Evolutionary conservation across 2,888 invertebrate species (phyloP).

Genomic region (Encarsia formosa): DNA sequence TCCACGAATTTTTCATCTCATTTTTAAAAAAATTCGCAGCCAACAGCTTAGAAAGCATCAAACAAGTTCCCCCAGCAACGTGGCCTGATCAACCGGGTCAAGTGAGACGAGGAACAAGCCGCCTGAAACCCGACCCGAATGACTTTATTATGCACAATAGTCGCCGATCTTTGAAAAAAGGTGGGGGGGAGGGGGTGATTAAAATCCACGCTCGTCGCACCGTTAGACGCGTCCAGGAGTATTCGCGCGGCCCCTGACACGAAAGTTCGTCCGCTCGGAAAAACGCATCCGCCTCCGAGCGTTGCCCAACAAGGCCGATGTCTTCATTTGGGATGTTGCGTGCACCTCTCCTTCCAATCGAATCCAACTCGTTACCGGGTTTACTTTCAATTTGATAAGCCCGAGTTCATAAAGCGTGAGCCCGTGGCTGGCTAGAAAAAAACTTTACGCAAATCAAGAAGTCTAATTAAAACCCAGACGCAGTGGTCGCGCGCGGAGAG

Average conservation of each 20-base stretch:
- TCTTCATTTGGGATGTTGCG: conserved; percentile 18
- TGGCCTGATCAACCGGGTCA: neutral
- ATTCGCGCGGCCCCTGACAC: conserved; percentile 11
- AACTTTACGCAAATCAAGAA: no score
- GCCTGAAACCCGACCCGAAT: neutral
- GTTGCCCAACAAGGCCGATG: conserved; percentile 1
- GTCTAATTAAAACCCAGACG: no score
- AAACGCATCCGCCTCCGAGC: conserved; percentile 4
- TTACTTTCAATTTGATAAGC: neutral
- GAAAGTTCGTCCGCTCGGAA: conserved; percentile 21
- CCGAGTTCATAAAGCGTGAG: neutral
- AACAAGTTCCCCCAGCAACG: neutral
- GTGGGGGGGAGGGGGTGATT: conserved; percentile 7
- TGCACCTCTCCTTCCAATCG: neutral
- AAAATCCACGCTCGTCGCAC: neutral
- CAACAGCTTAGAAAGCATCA: no score
- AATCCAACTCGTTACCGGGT: neutral
- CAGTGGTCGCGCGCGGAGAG: neutral
- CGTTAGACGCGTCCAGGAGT: conserved; percentile 5
- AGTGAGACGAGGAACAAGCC: neutral
- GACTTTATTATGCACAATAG: no score
- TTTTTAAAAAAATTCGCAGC: no score
- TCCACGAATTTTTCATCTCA: no score
- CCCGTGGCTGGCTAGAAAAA: neutral
- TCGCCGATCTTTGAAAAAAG: neutral